These are phyloP conservation scores for Cryptomyrus ogoouensis DNA, from an alignment of 2,113 vertebrate species.

Conservation along the genomic window DNA sequence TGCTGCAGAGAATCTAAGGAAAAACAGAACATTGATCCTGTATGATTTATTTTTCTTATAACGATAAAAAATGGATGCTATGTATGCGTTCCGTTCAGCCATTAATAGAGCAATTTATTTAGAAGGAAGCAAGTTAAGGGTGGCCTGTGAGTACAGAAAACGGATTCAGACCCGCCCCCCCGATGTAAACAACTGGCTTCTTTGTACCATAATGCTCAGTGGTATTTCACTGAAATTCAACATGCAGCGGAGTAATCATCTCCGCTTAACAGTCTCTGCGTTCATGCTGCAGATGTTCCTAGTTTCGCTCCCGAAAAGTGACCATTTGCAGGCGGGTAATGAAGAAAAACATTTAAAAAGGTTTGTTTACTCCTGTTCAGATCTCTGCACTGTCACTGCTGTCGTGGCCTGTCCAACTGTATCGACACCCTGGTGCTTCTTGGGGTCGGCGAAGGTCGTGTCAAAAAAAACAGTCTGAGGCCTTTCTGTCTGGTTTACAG, in stretches of 20 bases:
- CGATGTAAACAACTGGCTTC: constrained; percentile 10
- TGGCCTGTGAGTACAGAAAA: not conserved
- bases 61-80: not conserved
- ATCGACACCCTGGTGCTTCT: constrained; percentile 8
- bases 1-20: not conserved
- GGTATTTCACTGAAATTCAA: constrained; percentile 10
- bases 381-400: not conserved
- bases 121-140: not conserved
- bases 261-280: not conserved
- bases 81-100: not conserved
- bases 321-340: not conserved
- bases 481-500: constrained; percentile 52
- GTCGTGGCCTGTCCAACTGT: not conserved
- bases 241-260: not conserved
- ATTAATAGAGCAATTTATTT: constrained; percentile 16
- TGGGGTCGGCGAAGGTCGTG: constrained; percentile 43
- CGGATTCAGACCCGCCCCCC: not conserved
- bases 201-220: constrained; percentile 6
- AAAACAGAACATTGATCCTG: not conserved
- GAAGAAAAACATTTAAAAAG: not conserved
- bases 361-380: constrained; percentile 14
- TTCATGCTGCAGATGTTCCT: not conserved
- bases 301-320: not conserved
- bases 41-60: not conserved
- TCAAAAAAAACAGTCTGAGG: constrained; percentile 58